phyloP scores from a whole-genome alignment of 2,888 invertebrate species.

The Aradus depressus region DNA sequence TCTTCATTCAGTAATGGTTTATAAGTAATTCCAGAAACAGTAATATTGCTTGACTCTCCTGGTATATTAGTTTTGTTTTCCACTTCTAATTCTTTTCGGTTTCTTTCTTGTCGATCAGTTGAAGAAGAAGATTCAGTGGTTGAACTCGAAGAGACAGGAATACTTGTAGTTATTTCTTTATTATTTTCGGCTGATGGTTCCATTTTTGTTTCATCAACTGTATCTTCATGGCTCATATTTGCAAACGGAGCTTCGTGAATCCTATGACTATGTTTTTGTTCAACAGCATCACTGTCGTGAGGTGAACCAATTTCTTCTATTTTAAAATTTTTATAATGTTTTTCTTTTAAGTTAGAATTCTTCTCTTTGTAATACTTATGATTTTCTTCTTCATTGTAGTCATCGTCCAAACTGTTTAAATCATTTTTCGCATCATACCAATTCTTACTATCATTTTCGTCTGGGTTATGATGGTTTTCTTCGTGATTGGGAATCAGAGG shows the following conservation, averaged over 20 bases:
- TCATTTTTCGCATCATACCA: constrained; percentile 17
- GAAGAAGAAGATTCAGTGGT: no score
- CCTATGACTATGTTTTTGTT: constrained; percentile 6
- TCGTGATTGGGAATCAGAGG: constrained; percentile 3
- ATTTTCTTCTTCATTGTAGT: constrained; percentile 18
- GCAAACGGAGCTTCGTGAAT: background rate
- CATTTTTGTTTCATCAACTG: no score
- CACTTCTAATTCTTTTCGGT: no score
- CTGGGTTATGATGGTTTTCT: background rate
- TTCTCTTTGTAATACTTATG: constrained; percentile 14
- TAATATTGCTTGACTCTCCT: no score
- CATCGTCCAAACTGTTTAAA: constrained; percentile 20
- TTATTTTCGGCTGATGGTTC: no score
- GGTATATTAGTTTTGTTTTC: no score
- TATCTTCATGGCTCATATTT: no score
- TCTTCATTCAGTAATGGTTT: no score
- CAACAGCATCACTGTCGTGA: constrained; percentile 14
- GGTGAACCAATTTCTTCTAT: constrained; percentile 10
- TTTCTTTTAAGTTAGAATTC: constrained; percentile 8
- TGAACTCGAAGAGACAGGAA: no score
- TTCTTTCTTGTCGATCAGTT: no score
- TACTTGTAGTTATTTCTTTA: no score
- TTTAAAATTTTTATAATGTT: constrained; percentile 17
- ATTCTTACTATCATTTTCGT: background rate
- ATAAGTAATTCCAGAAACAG: no score